phyloP scores from a whole-genome alignment of 2,113 vertebrate species.

The Orientallactaga bullata region DNA sequence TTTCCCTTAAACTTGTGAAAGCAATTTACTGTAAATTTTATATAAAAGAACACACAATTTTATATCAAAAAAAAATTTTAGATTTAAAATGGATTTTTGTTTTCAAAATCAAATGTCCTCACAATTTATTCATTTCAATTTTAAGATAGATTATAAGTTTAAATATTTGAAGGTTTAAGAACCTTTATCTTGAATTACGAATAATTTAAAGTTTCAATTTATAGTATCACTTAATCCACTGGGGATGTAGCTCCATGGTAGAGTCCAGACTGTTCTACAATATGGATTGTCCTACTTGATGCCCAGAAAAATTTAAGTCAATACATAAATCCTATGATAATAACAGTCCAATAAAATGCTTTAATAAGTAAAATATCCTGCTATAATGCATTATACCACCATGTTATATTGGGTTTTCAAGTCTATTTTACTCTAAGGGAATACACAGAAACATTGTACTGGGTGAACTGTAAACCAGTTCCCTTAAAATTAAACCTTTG shows the following conservation, averaged over 20 bases:
- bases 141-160: neutral
- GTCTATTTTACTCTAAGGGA: neutral
- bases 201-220: conserved; percentile 3
- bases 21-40: neutral
- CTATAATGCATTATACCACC: neutral
- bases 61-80: neutral
- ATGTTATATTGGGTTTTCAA: neutral
- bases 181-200: neutral
- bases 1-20: neutral
- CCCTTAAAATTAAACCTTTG: neutral
- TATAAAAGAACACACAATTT: neutral
- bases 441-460: neutral
- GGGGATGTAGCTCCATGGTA: neutral
- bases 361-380: neutral
- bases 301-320: neutral
- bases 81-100: neutral
- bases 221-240: neutral
- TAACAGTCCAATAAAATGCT: neutral
- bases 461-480: neutral
- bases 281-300: neutral
- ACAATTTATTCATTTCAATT: neutral
- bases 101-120: neutral
- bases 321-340: neutral
- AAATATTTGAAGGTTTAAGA: neutral
- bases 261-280: neutral